phyloP scores from a whole-genome alignment of 2,888 invertebrate species.

The Dasysyrphus albostriatus region DNA sequence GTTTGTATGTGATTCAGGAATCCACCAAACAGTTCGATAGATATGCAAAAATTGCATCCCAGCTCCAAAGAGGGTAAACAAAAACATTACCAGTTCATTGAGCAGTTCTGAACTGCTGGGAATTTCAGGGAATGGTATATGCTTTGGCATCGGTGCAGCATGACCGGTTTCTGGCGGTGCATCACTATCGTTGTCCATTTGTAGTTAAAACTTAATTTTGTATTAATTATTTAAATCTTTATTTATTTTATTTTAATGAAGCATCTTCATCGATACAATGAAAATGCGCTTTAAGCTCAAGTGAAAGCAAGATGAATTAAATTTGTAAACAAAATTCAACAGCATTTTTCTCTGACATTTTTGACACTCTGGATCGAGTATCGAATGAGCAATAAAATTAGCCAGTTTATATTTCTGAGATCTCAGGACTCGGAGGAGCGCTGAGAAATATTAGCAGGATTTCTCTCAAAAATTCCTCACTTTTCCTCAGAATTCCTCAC shows the following conservation, averaged over 20 bases:
- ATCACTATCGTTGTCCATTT: constrained; percentile 71
- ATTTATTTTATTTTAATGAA: background rate
- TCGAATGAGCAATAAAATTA: no score
- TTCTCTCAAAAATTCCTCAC: no score
- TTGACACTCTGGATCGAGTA: background rate
- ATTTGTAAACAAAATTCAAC: constrained; percentile 7
- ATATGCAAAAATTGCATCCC: constrained; percentile 96
- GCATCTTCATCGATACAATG: background rate
- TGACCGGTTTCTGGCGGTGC: constrained; percentile 53
- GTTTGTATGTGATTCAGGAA: constrained; percentile 94
- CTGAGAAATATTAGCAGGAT: no score
- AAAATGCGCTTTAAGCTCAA: background rate
- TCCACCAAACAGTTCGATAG: constrained; percentile 98
- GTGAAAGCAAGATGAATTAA: background rate
- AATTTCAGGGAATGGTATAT: constrained; percentile 91
- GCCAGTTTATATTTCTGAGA: no score
- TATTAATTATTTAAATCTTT: background rate
- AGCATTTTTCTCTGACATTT: background rate
- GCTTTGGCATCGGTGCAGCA: constrained; percentile 87
- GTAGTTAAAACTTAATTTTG: background rate
- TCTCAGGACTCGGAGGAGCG: no score
- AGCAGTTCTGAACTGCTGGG: constrained; percentile 91
- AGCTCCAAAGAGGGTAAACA: constrained; percentile 91
- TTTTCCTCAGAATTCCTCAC: no score
- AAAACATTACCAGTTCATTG: constrained; percentile 94